A percentile compares a stretch with the other conserved stretches of the same genome.
Evolutionary conservation across 2,113 vertebrate genomes (phyloP).

Genomic region (Polypterus bichir): DNA sequence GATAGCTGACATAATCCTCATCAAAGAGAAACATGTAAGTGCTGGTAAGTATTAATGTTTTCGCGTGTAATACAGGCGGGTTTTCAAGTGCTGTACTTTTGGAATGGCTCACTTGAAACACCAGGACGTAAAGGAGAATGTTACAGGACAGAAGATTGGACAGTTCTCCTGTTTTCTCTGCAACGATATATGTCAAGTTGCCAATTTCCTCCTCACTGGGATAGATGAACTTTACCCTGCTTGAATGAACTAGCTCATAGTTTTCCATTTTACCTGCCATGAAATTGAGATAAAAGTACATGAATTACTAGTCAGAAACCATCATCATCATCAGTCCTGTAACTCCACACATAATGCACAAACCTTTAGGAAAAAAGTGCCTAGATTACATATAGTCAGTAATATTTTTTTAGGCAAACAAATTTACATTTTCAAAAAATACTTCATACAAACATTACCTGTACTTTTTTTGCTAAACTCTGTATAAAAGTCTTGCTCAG

Average conservation of each 20-base stretch:
- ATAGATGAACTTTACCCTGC: conserved; percentile 89
- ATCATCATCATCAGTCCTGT: neutral
- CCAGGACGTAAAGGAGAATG: conserved; percentile 82
- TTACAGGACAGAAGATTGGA: conserved; percentile 56
- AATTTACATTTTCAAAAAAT: too few relatives aligned
- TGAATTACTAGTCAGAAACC: neutral
- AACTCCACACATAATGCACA: too few relatives aligned
- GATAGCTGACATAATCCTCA: conserved; percentile 90
- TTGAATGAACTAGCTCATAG: conserved; percentile 91
- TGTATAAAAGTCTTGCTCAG: conserved; percentile 88
- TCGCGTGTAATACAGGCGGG: conserved; percentile 55
- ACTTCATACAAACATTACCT: too few relatives aligned
- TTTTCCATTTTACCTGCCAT: conserved; percentile 87
- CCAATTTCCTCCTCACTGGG: conserved; percentile 94
- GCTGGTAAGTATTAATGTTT: conserved; percentile 80
- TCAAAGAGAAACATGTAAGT: conserved; percentile 80
- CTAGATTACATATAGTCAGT: neutral
- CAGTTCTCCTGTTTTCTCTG: conserved; percentile 64
- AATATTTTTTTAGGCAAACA: too few relatives aligned
- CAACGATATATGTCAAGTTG: conserved; percentile 82
- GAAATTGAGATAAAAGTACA: conserved; percentile 25
- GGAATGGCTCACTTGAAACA: conserved; percentile 64
- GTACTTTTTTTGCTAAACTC: conserved; percentile 81
- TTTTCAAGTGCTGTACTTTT: conserved; percentile 26
- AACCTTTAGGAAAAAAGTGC: neutral